Evolutionary conservation across 1,140 invertebrate species (phyloP).

Genomic region (Phthorimaea operculella): DNA sequence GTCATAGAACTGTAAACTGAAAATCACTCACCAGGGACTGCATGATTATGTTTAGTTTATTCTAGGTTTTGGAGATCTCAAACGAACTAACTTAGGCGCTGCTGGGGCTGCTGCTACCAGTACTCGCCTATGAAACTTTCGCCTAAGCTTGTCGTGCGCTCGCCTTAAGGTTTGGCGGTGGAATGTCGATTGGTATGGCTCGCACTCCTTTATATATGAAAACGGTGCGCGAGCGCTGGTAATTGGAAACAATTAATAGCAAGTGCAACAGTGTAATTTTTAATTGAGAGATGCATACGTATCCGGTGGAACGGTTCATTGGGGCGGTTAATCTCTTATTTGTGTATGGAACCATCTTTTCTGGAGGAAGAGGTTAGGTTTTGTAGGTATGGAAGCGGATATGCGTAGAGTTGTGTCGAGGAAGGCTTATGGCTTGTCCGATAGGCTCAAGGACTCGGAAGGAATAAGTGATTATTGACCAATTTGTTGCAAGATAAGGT

Average conservation of each 20-base stretch:
- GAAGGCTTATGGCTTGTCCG: neutral
- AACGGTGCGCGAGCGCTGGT: conserved; percentile 42
- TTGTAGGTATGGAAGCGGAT: neutral
- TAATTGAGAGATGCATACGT: conserved; percentile 3
- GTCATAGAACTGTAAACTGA: neutral
- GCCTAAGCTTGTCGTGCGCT: conserved; percentile 53
- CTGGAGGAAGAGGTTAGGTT: neutral
- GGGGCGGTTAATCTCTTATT: neutral
- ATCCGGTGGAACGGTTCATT: neutral
- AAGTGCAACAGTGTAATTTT: conserved; percentile 34
- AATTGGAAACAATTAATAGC: conserved; percentile 62
- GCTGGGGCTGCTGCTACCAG: conserved; percentile 39
- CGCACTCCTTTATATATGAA: conserved; percentile 56
- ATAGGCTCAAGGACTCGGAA: neutral
- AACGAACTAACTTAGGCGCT: conserved; percentile 64
- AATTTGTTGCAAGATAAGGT: neutral
- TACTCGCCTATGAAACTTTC: conserved; percentile 62
- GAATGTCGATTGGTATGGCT: conserved; percentile 46
- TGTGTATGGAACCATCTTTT: neutral
- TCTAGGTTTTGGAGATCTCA: conserved; percentile 58
- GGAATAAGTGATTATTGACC: neutral
- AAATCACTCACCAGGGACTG: conserved; percentile 58
- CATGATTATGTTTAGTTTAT: conserved; percentile 51
- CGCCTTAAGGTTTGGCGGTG: conserved; percentile 46
- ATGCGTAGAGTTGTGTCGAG: neutral